Conservation (phyloP, 2,888 invertebrate species). For the Chromoteleia sp. region DNA sequence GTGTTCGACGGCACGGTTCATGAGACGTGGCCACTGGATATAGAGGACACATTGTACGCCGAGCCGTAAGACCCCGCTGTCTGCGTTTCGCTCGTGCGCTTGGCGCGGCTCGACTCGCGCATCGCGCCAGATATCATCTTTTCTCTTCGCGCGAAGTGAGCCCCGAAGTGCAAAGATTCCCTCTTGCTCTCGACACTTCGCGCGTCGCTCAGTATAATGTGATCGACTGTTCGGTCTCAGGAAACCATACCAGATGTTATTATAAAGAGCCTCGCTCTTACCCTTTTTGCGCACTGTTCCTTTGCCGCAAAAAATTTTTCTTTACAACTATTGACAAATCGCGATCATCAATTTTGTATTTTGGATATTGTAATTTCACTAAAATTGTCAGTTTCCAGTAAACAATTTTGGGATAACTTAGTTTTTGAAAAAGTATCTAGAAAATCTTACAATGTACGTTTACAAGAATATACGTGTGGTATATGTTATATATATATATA, state of each 20-base stretch:
- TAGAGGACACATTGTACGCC: slow-evolving; percentile 78
- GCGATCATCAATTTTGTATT: background rate
- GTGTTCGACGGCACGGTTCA: slow-evolving; percentile 50
- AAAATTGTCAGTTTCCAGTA: no score
- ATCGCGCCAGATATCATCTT: slow-evolving; percentile 70
- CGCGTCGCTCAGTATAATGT: slow-evolving; percentile 74
- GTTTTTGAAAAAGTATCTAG: no score
- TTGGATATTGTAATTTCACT: no score
- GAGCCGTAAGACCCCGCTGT: slow-evolving; percentile 43
- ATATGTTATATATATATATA: no score
- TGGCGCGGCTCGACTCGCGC: slow-evolving; percentile 49
- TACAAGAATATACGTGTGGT: no score
- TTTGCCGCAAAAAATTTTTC: slow-evolving; percentile 18
- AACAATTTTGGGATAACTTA: no score
- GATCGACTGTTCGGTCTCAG: slow-evolving; percentile 74
- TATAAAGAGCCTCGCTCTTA: slow-evolving; percentile 34
- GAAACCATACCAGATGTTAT: slow-evolving; percentile 67
- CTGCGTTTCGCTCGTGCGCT: slow-evolving; percentile 58
- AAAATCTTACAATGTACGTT: no score
- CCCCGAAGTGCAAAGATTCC: slow-evolving; percentile 71
- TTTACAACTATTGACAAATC: slow-evolving; percentile 23
- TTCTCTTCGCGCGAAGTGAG: slow-evolving; percentile 63
- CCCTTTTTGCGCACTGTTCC: slow-evolving; percentile 13
- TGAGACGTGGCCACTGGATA: slow-evolving; percentile 65
- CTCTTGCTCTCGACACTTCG: slow-evolving; percentile 68